These are phyloP conservation scores for Stegastes partitus DNA, from an alignment of 2,113 vertebrate genomes.

Conservation along the genomic window DNA sequence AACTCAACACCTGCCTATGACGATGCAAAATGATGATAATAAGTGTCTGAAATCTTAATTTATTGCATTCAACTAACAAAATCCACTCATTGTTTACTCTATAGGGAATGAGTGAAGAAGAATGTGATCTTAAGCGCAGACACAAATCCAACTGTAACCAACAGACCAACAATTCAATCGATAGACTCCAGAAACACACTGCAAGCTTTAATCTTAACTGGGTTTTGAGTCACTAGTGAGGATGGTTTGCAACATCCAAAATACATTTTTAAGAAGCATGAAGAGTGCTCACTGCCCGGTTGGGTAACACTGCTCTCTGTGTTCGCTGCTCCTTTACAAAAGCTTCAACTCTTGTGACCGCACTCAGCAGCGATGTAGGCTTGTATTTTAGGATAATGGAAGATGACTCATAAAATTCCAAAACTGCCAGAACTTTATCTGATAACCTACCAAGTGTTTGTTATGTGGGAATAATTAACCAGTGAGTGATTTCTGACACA, in stretches of 20 bases:
- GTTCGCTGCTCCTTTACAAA: not conserved
- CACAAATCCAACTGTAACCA: not conserved
- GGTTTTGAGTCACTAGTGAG: not conserved
- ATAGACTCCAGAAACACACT: not conserved
- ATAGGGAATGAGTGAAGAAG: not conserved
- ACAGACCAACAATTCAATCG: not conserved
- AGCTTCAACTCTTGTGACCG: not conserved
- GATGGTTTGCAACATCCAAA: not conserved
- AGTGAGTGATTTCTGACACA: slow-evolving; percentile 16
- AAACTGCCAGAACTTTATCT: not conserved
- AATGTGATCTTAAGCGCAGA: not conserved
- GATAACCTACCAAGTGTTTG: slow-evolving; percentile 2
- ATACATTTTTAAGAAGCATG: not conserved
- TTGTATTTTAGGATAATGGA: not conserved
- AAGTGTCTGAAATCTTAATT: not conserved
- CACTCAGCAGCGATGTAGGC: not conserved
- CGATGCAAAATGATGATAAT: not conserved
- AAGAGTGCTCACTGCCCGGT: not conserved
- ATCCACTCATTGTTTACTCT: not conserved
- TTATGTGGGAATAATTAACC: slow-evolving; percentile 15
- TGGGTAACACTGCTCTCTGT: not conserved
- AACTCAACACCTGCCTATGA: not conserved
- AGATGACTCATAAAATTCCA: not conserved
- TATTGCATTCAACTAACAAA: not conserved
- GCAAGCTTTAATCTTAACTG: not conserved